A percentile compares a stretch with the other conserved stretches of the same genome.
Evolutionary conservation across 2,113 vertebrate genomes (phyloP).

Genomic region (Malaclemys terrapin): DNA sequence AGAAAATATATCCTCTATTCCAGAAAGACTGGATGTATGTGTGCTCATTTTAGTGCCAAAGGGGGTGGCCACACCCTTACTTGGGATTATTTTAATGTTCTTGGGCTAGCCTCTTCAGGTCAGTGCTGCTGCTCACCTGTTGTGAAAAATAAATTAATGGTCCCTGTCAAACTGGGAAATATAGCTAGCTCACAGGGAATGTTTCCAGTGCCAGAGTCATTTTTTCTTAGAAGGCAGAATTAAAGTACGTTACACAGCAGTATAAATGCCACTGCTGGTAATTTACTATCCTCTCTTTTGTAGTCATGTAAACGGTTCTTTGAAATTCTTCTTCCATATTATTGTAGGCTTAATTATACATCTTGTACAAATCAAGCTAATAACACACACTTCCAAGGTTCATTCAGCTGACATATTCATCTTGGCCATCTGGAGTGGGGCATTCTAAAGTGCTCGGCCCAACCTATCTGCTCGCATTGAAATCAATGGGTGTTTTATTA

Average conservation of each 20-base stretch:
- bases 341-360: too few species aligned
- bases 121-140: neutral
- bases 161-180: neutral
- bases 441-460: neutral
- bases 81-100: neutral
- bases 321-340: neutral
- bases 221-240: neutral
- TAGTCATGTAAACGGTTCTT: neutral
- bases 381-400: too few species aligned
- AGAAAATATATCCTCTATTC: neutral
- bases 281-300: neutral
- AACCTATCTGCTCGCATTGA: neutral
- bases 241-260: neutral
- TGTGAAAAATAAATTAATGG: neutral
- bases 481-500: neutral
- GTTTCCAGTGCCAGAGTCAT: neutral
- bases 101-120: neutral
- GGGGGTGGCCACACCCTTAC: neutral
- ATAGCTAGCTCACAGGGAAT: neutral
- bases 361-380: too few species aligned
- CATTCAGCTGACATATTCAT: neutral
- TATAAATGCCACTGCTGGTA: neutral
- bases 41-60: neutral
- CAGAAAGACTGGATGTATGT: neutral
- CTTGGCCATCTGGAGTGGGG: neutral